These are phyloP conservation scores for Sebastes hopkinsi DNA, from an alignment of 2,797 vertebrate genomes.

Conservation along the genomic window DNA sequence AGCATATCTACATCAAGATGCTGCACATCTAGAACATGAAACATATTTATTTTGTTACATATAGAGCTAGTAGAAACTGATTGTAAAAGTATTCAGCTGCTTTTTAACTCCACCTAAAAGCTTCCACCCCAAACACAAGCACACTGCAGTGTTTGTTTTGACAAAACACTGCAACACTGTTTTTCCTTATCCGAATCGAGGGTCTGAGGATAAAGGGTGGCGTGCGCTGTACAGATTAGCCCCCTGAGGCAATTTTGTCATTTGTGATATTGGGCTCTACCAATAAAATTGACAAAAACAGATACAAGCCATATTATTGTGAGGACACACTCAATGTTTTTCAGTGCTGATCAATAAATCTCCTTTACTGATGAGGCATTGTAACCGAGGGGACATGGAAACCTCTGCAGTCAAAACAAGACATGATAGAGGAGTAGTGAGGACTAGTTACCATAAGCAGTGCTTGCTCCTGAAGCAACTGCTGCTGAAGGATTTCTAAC, in stretches of 20 bases:
- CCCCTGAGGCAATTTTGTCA: neutral
- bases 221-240: neutral
- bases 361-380: neutral
- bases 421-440: conserved; percentile 31
- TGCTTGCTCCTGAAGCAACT: conserved; percentile 96
- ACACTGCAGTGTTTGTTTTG: conserved; percentile 13
- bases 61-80: neutral
- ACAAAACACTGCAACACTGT: neutral
- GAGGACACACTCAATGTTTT: neutral
- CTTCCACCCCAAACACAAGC: neutral
- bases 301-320: neutral
- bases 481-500: conserved; percentile 96
- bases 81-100: neutral
- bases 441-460: conserved; percentile 90
- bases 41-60: neutral
- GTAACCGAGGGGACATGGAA: neutral
- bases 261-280: neutral
- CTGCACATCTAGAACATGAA: neutral
- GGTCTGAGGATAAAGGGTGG: neutral
- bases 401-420: conserved; percentile 19
- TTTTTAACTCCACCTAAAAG: neutral
- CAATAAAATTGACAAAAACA: neutral
- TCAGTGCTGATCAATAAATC: neutral
- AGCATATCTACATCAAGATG: neutral
- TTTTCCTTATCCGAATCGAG: neutral